These are phyloP conservation scores for Herpailurus yagouaroundi DNA, from an alignment of 2,113 vertebrate species.

Conservation along the genomic window DNA sequence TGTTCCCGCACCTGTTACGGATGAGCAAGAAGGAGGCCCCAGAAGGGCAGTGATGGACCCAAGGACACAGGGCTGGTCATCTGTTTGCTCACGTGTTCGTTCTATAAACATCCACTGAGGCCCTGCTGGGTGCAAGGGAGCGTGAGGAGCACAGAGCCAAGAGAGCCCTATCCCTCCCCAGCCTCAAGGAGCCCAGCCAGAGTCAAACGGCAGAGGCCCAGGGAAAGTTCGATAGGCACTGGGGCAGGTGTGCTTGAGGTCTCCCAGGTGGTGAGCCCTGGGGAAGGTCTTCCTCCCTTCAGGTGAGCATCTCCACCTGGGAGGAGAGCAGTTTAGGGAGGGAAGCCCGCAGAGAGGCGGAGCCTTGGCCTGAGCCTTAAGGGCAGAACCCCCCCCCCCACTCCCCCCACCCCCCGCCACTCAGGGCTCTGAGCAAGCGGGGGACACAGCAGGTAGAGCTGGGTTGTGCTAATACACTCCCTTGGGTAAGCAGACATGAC, in stretches of 20 bases:
- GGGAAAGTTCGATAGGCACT: background rate
- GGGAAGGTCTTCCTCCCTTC: background rate
- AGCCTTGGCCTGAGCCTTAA: background rate
- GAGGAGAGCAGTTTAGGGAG: background rate
- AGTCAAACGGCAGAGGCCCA: background rate
- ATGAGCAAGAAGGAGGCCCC: background rate
- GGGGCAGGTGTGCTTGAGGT: background rate
- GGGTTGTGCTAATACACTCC: background rate
- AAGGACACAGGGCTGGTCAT: background rate
- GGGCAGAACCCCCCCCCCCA: background rate
- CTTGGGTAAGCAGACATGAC: background rate
- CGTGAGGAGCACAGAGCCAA: background rate
- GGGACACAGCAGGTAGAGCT: background rate
- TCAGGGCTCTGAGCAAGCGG: background rate
- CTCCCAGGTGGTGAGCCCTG: background rate
- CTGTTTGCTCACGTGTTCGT: background rate
- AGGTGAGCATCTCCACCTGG: background rate
- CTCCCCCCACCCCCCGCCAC: too few relatives aligned
- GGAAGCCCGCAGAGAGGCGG: background rate
- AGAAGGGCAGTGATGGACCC: background rate
- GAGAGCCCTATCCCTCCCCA: background rate
- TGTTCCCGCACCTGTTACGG: rapidly evolving
- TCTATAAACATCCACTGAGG: background rate
- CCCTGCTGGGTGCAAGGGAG: background rate
- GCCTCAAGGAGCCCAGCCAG: background rate